Evolutionary conservation across 2,888 invertebrate genomes (phyloP), one percentile per base, ranked within the genome.

Genomic region (Drosophila paramelanica): DNA sequence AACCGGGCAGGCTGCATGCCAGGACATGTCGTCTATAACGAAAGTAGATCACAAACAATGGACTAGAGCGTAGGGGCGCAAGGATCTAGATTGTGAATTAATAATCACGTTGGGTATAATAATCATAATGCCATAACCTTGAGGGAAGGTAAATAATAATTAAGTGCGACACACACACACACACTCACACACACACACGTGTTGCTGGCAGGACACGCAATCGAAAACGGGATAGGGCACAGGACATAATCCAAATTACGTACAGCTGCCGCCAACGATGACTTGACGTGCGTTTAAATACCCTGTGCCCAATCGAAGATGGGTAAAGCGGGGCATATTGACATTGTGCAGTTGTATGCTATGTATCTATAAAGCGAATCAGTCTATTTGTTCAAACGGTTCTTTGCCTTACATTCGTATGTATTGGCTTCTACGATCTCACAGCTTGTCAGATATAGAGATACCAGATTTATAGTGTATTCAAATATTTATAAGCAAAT

Each of bases 91-190:
- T 83, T 82, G 77, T 88, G 83, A 88, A 88, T 77, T 86, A 86
- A 86, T 80, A 79, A 77, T 82, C 80, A 85, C 76, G 82, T 88
- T 67, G 73, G 51, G 64, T 51, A 79, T 69, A 79, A 85, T 85
- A 83, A 36, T 85, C 73, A 82, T 71, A 79, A 73, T 67, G 83
- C 52, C 74, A 70, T 86, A 86, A 87, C 87, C 89, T 86, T 87
- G 88, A 87, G 67, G 73, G 57, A 36, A 71, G 66, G 87, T 87
- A 89, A 85, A 89, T 84, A 85, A 84, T 81, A 89, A 89, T 89
- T 89, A 87, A 68, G 69, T 57, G 46, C 51, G 42, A 65, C 61
- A 66, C 78, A 13, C 38, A 14, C 49, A 47, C 14, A 39, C 20
- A 73, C 27, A 13, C 20, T 17, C 5, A 43, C 14, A 14, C 13